Conservation (phyloP, 2,113 vertebrate genomes). For the Gasterosteus nipponicus region DNA sequence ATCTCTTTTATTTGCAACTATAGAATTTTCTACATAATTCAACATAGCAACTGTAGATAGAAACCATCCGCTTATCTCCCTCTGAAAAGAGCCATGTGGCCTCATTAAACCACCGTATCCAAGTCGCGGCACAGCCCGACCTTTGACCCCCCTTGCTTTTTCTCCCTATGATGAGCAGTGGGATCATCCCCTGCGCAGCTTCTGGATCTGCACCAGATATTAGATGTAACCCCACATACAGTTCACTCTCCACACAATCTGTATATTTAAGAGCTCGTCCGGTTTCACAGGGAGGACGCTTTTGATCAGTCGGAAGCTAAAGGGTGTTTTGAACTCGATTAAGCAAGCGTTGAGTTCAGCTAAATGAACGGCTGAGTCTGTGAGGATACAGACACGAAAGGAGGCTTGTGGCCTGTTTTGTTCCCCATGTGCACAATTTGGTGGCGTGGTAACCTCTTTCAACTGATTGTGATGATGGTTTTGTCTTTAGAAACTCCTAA, state of each 20-base stretch:
- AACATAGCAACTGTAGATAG: slow-evolving; percentile 30
- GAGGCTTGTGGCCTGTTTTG: too few relatives aligned
- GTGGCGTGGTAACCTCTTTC: background rate
- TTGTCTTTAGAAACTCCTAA: background rate
- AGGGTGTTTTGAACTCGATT: background rate
- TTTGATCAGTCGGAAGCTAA: background rate
- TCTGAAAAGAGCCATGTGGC: slow-evolving; percentile 57
- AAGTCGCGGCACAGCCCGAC: slow-evolving; percentile 40
- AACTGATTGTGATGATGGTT: background rate
- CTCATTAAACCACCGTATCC: slow-evolving; percentile 45
- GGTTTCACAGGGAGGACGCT: background rate
- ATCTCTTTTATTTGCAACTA: background rate
- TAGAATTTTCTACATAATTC: slow-evolving; percentile 4
- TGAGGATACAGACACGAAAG: too few relatives aligned
- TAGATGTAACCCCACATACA: background rate
- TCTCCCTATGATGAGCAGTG: slow-evolving; percentile 25
- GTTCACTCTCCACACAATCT: background rate
- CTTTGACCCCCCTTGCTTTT: slow-evolving; percentile 22
- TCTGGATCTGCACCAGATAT: slow-evolving; percentile 33
- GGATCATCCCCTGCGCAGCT: slow-evolving; percentile 28
- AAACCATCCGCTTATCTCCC: slow-evolving; percentile 56
- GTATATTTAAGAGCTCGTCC: background rate
- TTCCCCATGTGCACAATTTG: background rate
- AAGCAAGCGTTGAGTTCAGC: background rate
- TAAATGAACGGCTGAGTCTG: background rate